Percentiles rank a stretch among this genome's conserved stretches.
Evolutionary conservation across 2,888 invertebrate species (phyloP).

Genomic region (Julus scanicus): DNA sequence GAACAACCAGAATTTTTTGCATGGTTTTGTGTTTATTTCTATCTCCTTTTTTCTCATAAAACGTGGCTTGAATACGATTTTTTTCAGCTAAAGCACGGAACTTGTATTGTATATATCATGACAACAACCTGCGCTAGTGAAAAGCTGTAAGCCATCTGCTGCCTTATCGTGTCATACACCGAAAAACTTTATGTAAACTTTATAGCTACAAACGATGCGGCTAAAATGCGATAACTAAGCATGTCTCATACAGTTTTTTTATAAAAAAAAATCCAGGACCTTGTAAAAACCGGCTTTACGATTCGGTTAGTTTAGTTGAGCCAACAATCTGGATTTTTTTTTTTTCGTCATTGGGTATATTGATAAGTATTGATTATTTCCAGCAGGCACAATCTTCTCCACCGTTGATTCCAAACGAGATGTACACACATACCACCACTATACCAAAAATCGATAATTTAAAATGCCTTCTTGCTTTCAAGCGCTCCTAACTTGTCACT

Average conservation of each 20-base stretch:
- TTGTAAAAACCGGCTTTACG: neutral
- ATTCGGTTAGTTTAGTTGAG: conserved; percentile 8
- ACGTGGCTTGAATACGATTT: conserved; percentile 25
- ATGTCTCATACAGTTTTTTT: neutral
- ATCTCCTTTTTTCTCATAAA: neutral
- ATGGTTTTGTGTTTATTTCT: neutral
- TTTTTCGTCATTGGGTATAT: conserved; percentile 12
- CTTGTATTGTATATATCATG: neutral
- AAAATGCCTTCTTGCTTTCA: conserved; percentile 44
- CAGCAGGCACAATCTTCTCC: conserved; percentile 43
- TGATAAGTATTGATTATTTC: conserved; percentile 47
- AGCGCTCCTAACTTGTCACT: conserved; percentile 35
- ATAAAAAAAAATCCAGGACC: neutral
- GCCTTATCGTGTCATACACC: neutral
- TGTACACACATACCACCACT: conserved; percentile 41
- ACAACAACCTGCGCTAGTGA: neutral
- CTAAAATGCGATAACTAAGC: conserved; percentile 5
- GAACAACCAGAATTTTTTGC: neutral
- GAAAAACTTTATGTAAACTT: conserved; percentile 40
- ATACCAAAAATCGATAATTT: conserved; percentile 43
- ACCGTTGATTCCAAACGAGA: conserved; percentile 43
- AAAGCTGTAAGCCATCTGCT: conserved; percentile 18
- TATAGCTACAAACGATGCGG: conserved; percentile 10
- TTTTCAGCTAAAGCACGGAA: neutral
- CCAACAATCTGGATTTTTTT: conserved; percentile 1